A percentile compares a stretch with the other conserved stretches of the same genome.
Evolutionary conservation across 2,797 vertebrate species (phyloP).

Genomic region (Erpetoichthys calabaricus): DNA sequence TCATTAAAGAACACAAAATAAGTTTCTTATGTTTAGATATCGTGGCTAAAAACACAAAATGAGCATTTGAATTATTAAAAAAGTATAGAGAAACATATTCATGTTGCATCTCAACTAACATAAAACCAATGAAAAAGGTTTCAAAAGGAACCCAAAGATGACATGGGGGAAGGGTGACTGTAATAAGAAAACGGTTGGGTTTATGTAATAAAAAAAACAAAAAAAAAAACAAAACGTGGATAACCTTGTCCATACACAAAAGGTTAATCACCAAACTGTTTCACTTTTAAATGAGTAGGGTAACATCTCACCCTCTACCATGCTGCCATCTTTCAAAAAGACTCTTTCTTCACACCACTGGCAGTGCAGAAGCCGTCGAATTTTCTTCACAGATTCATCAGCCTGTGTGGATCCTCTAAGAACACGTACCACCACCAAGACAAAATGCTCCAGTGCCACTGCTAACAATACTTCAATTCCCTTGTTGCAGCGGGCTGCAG

Average conservation of each 20-base stretch:
- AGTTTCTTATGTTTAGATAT: no score
- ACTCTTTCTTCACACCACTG: constrained; percentile 94
- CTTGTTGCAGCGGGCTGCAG: constrained; percentile 92
- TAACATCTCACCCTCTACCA: constrained; percentile 70
- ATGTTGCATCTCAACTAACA: no score
- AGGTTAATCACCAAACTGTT: background rate
- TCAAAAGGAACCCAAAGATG: no score
- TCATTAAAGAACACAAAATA: no score
- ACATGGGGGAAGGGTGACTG: constrained; percentile 17
- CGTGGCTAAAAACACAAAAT: no score
- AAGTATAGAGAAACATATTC: no score
- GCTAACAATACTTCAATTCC: constrained; percentile 84
- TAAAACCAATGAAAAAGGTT: no score
- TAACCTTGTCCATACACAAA: constrained; percentile 13
- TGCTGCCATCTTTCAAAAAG: constrained; percentile 76
- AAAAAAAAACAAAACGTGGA: constrained; percentile 15
- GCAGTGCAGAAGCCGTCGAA: constrained; percentile 80
- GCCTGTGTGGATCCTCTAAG: constrained; percentile 75
- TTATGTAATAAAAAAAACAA: constrained; percentile 15
- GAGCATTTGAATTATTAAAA: no score
- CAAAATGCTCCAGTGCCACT: constrained; percentile 86
- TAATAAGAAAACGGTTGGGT: constrained; percentile 13
- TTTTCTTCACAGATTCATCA: constrained; percentile 67
- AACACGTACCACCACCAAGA: constrained; percentile 83
- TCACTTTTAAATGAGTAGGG: no score